phyloP scores from a whole-genome alignment of 2,113 vertebrate genomes.

The Ophiodon elongatus region DNA sequence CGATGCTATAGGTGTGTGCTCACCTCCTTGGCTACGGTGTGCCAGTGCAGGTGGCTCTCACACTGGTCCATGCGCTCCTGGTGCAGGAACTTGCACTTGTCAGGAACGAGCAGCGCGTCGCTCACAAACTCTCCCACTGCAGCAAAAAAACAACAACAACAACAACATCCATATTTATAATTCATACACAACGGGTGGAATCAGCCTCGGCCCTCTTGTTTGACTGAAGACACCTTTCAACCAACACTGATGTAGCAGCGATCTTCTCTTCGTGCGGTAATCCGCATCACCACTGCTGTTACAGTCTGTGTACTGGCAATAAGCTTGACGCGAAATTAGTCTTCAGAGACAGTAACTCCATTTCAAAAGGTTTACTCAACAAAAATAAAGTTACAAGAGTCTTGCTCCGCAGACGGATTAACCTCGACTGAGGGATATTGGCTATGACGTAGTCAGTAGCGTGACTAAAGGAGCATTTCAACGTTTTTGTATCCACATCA shows the following conservation, averaged over 20 bases:
- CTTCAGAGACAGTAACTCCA: too few species aligned
- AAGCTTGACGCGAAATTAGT: too few species aligned
- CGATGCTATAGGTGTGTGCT: not conserved
- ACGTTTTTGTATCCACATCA: too few species aligned
- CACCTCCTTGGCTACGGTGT: slow-evolving; percentile 98
- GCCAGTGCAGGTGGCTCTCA: slow-evolving; percentile 99
- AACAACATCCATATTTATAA: slow-evolving; percentile 10
- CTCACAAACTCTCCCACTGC: slow-evolving; percentile 98
- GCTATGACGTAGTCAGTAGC: too few species aligned
- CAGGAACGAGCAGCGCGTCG: slow-evolving; percentile 97
- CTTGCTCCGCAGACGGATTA: too few species aligned
- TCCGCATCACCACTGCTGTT: too few species aligned
- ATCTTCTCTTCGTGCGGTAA: too few species aligned
- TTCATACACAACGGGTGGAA: not conserved
- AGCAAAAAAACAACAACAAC: slow-evolving; percentile 6
- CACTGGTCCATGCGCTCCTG: slow-evolving; percentile 98
- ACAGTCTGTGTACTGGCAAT: too few species aligned
- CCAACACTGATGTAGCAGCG: not conserved
- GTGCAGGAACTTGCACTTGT: slow-evolving; percentile 98
- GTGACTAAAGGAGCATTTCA: too few species aligned
- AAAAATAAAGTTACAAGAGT: too few species aligned
- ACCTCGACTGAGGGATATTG: too few species aligned
- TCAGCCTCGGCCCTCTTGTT: not conserved
- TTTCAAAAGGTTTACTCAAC: too few species aligned
- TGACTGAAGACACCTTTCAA: not conserved